These are phyloP conservation scores for Premnoplex brunnescens DNA, from an alignment of 2,797 vertebrate genomes.

Conservation along the genomic window DNA sequence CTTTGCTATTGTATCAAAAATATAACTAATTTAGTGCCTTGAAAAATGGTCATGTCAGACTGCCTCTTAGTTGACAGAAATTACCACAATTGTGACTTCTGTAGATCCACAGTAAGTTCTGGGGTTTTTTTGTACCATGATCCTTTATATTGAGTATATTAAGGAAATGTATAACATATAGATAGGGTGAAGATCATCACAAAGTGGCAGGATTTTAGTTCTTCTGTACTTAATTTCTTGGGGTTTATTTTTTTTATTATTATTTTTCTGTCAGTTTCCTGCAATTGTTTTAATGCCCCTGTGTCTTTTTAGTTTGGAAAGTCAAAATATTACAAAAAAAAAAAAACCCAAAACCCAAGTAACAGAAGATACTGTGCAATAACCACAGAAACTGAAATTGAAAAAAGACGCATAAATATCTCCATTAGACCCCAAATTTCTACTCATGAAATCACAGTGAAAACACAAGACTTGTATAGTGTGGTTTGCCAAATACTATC, in stretches of 20 bases:
- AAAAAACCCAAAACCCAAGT: too few relatives aligned
- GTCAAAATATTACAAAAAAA: background rate
- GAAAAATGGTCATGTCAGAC: background rate
- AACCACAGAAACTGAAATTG: background rate
- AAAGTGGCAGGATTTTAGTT: background rate
- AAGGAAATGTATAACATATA: background rate
- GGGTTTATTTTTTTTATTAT: background rate
- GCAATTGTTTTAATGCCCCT: accelerated
- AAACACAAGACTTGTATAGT: background rate
- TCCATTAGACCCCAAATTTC: background rate
- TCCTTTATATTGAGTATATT: background rate
- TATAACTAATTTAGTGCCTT: background rate
- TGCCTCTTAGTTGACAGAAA: background rate
- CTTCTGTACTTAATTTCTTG: background rate
- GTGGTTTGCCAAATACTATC: background rate
- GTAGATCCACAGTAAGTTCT: background rate
- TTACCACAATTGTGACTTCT: background rate
- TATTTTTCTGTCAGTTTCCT: background rate
- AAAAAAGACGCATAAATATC: background rate
- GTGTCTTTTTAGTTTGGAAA: background rate
- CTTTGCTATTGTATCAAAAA: background rate
- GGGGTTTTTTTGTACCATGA: background rate
- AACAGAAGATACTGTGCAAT: background rate
- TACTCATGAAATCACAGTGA: background rate
- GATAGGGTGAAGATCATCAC: background rate